These are phyloP conservation scores for Ceratosolen fusciceps DNA, from an alignment of 1,140 invertebrate genomes.

Conservation along the genomic window DNA sequence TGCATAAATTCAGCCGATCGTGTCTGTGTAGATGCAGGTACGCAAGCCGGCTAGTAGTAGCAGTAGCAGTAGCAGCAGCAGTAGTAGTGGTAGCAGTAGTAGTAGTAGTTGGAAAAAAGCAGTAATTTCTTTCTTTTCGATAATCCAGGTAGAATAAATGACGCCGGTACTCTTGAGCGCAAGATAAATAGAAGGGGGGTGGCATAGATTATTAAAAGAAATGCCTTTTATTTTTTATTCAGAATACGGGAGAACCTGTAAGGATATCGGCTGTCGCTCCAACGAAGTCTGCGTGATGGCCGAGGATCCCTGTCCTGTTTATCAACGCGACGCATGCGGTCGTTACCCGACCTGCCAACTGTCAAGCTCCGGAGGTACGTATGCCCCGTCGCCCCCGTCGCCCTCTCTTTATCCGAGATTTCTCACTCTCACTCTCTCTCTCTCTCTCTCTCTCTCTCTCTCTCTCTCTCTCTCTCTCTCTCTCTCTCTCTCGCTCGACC, in stretches of 20 bases:
- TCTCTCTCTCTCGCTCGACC: too few relatives aligned
- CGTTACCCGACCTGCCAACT: constrained; percentile 78
- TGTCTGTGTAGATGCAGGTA: too few relatives aligned
- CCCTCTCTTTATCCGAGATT: too few relatives aligned
- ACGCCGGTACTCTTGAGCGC: background rate
- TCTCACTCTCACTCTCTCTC: too few relatives aligned
- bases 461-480: too few relatives aligned
- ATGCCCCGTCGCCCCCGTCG: too few relatives aligned
- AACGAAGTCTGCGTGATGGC: constrained; percentile 81
- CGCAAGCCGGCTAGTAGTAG: too few relatives aligned
- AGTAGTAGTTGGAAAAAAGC: background rate
- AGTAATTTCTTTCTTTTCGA: background rate
- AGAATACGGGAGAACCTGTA: constrained; percentile 83
- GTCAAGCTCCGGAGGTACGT: constrained; percentile 54
- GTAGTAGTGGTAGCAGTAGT: too few relatives aligned
- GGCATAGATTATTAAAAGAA: background rate
- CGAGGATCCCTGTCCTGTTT: constrained; percentile 77
- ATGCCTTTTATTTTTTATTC: constrained; percentile 60
- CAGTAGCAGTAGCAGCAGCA: too few relatives aligned
- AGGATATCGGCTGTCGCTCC: constrained; percentile 81
- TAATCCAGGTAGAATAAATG: background rate
- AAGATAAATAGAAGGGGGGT: background rate
- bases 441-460: too few relatives aligned
- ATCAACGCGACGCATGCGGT: constrained; percentile 74
- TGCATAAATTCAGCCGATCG: too few relatives aligned